These are phyloP conservation scores for Aphelinus certus DNA, from an alignment of 1,140 invertebrate species.

Conservation along the genomic window DNA sequence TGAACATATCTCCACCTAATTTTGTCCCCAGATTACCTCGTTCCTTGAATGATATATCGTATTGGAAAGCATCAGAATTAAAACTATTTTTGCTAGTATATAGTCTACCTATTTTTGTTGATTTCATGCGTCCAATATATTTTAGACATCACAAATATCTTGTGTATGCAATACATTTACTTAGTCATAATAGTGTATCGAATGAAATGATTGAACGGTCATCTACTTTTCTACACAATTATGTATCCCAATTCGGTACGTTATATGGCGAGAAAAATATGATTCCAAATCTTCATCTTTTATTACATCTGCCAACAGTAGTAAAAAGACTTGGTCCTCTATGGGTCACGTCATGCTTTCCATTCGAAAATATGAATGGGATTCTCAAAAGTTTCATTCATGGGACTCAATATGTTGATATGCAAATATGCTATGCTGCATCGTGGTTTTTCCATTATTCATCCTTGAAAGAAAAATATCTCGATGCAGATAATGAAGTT, in stretches of 20 bases:
- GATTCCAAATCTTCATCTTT: constrained; percentile 31
- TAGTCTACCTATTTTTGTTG: constrained; percentile 38
- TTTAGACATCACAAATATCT: constrained; percentile 41
- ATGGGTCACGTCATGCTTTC: constrained; percentile 36
- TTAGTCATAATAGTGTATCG: constrained; percentile 9
- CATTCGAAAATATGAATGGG: constrained; percentile 40
- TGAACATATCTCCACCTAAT: constrained; percentile 28
- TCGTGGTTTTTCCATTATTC: constrained; percentile 2
- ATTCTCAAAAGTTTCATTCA: constrained; percentile 26
- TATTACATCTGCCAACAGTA: constrained; percentile 34
- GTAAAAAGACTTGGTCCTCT: constrained; percentile 36
- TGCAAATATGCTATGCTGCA: constrained; percentile 18
- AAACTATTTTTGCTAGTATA: constrained; percentile 38
- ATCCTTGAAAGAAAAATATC: constrained; percentile 14
- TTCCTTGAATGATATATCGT: constrained; percentile 29
- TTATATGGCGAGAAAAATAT: constrained; percentile 23
- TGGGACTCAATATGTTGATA: constrained; percentile 11
- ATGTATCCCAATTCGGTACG: constrained; percentile 23
- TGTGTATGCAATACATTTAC: constrained; percentile 17
- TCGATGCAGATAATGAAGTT: not conserved
- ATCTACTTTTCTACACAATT: constrained; percentile 7
- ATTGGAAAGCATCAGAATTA: constrained; percentile 46
- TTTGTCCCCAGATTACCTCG: constrained; percentile 38
- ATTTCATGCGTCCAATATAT: constrained; percentile 35
- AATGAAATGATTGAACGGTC: constrained; percentile 11